Evolutionary conservation across 1,140 invertebrate genomes (phyloP).

Genomic region (Drosophila tropicalis): DNA sequence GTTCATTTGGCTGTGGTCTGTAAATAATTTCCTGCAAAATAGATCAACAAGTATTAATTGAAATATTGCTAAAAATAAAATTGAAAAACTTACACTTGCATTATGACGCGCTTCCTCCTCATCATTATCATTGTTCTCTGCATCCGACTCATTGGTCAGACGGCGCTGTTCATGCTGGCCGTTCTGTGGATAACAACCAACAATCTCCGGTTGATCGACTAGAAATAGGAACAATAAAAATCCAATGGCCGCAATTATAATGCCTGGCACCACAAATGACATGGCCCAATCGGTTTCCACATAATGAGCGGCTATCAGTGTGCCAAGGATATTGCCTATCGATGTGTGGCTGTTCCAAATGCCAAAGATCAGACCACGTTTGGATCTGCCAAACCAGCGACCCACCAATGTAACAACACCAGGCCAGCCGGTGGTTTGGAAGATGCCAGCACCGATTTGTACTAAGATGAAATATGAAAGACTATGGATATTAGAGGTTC

Average conservation of each 20-base stretch:
- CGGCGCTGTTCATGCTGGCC: constrained; percentile 38
- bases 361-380: constrained; percentile 96
- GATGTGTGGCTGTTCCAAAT: constrained; percentile 98
- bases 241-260: constrained; percentile 91
- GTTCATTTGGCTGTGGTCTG: constrained; percentile 78
- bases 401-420: constrained; percentile 96
- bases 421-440: constrained; percentile 94
- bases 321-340: constrained; percentile 96
- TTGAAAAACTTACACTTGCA: constrained; percentile 64
- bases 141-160: constrained; percentile 71
- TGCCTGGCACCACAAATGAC: constrained; percentile 96
- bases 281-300: constrained; percentile 95
- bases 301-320: constrained; percentile 92
- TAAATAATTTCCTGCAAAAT: constrained; percentile 83
- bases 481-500: constrained; percentile 91
- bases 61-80: too few species aligned
- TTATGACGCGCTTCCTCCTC: constrained; percentile 50
- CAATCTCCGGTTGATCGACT: constrained; percentile 90
- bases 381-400: constrained; percentile 97
- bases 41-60: background rate
- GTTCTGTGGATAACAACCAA: constrained; percentile 85
- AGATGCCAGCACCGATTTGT: constrained; percentile 91
- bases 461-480: constrained; percentile 93
- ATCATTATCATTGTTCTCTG: constrained; percentile 50
- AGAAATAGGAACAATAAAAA: constrained; percentile 94